Base-by-base conservation (phyloP, 2,797 vertebrate genomes). In the Gobionotothen gibberifrons region DNA sequence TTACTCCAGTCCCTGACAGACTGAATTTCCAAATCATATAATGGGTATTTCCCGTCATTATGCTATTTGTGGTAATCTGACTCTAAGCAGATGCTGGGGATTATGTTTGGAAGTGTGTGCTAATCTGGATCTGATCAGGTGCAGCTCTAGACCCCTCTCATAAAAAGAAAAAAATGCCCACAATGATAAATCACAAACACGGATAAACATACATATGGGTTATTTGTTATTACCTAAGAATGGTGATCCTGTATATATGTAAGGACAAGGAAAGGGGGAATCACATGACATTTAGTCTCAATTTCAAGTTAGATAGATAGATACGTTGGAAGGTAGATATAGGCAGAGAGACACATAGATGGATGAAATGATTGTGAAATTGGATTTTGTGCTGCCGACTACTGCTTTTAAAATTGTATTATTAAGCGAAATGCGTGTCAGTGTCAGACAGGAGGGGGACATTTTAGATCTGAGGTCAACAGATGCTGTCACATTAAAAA, bases 121-220 rank as follows among this genome's bases (percentile, higher is more conserved):
- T 91, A 90, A 92, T 92, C 89, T 91, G 81, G 79, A 86, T 90
- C 70, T 87, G 83, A 91, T 90, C 86, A 92, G 90, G 88, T 90
- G 85, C 87, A 78, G 73, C 76, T 72, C 61, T 74, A 69, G 76
- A 83, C 80, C 69, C 59, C 74, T 75, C 72, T 86, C 58, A 72
- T 82, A 56, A 64, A 68, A 57, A 51, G 48, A 57, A 36, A 9
- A 36, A 75, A 67, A 74, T 26, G 57, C 55, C 70, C 72, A 59
- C 67, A 43, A 19, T 70, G 79, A 82, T 60, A 81, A 74, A 83
- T 77, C 46, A 74, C 43, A 61, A 48, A 15, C 40, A 69, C 39
- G 7, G 62, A 79, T 61, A 69, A 74, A 66, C 29, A 75, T 22
- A 67, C 5, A 3, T 43, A 22, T 29, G 66, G 29, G 54, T 47